These are phyloP conservation scores for Podarcis raffonei DNA, from an alignment of 2,113 vertebrate species.

Conservation along the genomic window DNA sequence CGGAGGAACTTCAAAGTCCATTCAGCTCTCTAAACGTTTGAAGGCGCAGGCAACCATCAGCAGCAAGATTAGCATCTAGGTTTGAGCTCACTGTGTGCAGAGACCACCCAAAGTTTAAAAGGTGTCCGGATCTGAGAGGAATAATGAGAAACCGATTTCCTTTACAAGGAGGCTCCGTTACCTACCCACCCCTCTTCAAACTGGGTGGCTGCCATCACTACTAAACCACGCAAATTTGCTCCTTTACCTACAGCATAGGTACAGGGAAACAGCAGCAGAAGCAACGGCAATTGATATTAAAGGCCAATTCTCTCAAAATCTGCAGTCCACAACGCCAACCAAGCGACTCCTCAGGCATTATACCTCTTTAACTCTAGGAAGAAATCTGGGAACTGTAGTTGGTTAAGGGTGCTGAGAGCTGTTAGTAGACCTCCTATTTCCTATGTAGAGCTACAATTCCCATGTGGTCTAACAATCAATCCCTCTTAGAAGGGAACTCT, in stretches of 20 bases:
- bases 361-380: too few species aligned
- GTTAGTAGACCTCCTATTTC: too few species aligned
- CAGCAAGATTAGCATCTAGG: constrained; percentile 16
- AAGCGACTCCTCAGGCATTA: not conserved
- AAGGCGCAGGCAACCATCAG: constrained; percentile 7
- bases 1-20: constrained; percentile 52
- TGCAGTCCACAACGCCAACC: not conserved
- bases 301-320: not conserved
- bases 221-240: not conserved
- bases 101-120: not conserved
- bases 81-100: constrained; percentile 35
- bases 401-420: too few species aligned
- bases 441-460: too few species aligned
- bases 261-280: not conserved
- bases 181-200: not conserved
- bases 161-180: not conserved
- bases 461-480: too few species aligned
- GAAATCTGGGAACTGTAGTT: too few species aligned
- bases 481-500: too few species aligned
- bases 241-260: not conserved
- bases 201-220: not conserved
- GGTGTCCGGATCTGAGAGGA: constrained; percentile 28
- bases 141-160: not conserved
- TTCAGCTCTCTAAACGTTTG: not conserved
- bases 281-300: not conserved